Percentiles rank a stretch among this genome's conserved stretches.
phyloP scores from a whole-genome alignment of 2,797 vertebrate genomes.

The Neoniphon sammara region DNA sequence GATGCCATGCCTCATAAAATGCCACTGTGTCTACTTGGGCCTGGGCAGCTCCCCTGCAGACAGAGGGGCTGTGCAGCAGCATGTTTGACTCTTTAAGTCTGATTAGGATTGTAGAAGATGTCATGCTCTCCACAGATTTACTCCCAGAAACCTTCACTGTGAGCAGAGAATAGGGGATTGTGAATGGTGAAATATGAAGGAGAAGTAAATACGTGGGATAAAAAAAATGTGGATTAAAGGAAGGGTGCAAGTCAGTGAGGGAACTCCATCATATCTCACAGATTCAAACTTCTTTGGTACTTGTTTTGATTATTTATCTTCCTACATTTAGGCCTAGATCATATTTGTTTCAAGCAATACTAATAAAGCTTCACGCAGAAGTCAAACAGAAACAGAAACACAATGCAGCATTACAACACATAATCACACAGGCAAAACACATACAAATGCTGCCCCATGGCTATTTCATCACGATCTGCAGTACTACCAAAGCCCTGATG shows the following conservation, averaged over 20 bases:
- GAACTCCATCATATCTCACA: not conserved
- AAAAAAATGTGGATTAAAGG: not conserved
- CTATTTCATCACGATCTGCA: not conserved
- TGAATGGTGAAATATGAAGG: constrained; percentile 12
- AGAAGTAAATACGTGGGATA: constrained; percentile 14
- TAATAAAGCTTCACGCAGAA: too few species aligned
- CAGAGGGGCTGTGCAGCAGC: constrained; percentile 26
- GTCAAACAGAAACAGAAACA: too few species aligned
- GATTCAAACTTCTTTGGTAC: too few species aligned
- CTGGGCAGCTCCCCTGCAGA: constrained; percentile 23
- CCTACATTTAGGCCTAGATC: too few species aligned
- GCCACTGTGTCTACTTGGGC: constrained; percentile 8
- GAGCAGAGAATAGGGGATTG: constrained; percentile 12
- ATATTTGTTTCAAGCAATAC: too few species aligned
- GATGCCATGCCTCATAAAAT: constrained; percentile 7
- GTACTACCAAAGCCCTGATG: not conserved
- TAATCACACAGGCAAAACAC: too few species aligned
- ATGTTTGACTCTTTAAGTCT: constrained; percentile 21
- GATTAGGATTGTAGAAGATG: constrained; percentile 41
- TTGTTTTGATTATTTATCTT: too few species aligned
- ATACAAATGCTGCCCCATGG: not conserved
- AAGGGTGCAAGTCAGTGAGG: not conserved
- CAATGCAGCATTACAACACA: too few species aligned
- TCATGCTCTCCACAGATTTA: constrained; percentile 50
- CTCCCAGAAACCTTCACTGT: constrained; percentile 35